A percentile compares a stretch with the other conserved stretches of the same genome.
Conservation (phyloP, 1,140 invertebrate genomes). For the Apolygus lucorum region DNA sequence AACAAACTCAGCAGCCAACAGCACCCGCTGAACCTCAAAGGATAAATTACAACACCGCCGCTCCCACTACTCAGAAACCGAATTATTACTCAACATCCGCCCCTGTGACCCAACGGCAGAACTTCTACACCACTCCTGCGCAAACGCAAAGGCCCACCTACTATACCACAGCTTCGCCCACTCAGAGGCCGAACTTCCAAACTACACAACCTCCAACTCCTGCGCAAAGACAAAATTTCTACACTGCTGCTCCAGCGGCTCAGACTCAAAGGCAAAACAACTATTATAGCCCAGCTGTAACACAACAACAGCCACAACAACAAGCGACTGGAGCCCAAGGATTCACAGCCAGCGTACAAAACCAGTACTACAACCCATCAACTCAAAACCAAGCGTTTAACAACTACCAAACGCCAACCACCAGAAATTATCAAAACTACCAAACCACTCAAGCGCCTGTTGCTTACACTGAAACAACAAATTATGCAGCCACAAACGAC, state of each 20-base stretch:
- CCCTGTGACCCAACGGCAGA: not conserved
- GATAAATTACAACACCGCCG: not conserved
- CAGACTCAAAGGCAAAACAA: not conserved
- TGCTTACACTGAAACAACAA: not conserved
- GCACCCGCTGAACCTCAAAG: not conserved
- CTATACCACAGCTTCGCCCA: not conserved
- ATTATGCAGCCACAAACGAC: not conserved
- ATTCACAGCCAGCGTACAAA: not conserved
- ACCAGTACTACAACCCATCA: slow-evolving; percentile 17
- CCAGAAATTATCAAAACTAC: slow-evolving; percentile 5
- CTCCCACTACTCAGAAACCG: not conserved
- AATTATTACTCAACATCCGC: not conserved
- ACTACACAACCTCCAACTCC: slow-evolving; percentile 14
- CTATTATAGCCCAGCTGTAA: not conserved
- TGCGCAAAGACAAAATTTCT: slow-evolving; percentile 12
- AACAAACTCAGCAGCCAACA: not conserved
- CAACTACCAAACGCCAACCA: slow-evolving; percentile 10
- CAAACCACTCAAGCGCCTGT: not conserved
- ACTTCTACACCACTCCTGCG: slow-evolving; percentile 2
- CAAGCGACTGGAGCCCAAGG: not conserved
- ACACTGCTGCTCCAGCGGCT: slow-evolving; percentile 4
- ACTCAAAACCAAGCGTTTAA: not conserved
- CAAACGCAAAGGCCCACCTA: not conserved
- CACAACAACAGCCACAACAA: not conserved
- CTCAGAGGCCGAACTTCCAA: not conserved